Evolutionary conservation across 2,888 invertebrate species (phyloP), one percentile per base, ranked within the genome.

Genomic region (Pycnomerus fuliginosus): DNA sequence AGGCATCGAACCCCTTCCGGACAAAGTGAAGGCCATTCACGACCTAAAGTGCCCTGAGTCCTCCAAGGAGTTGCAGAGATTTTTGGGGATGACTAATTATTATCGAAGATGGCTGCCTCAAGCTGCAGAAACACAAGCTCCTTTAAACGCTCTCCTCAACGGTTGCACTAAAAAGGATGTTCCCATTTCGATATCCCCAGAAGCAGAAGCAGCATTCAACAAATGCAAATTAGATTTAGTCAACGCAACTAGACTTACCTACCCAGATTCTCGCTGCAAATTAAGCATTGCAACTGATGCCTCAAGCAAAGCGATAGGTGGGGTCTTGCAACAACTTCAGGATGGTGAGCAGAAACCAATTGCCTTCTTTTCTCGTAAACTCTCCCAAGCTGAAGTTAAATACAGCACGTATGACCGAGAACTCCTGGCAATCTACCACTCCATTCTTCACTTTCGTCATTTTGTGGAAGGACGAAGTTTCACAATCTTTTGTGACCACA

Each of bases 21-120:
- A 60, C 2, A 64, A 63, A 25, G 66, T 69, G 0, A 37, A 61
- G 14, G 60, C 57, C 1, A 62, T 70, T 1, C 5, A 5, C 11
- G 25, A 58, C 0, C 63, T 56, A 15, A 36, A 57, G 24, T 52
- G 45, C 27, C 68, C 66, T 1, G 38, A 20, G 7, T 64, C 58
- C 1, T 56, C 59, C 0, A 58, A 58, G 15, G 44, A 61, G 5
- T 43, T 72, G 1, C 41, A 60, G 2, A 44, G 55, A 2, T 68
- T 66, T 44, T 28, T 70, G 1, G 68, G 67, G 1, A 65, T 67
- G 61, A 8, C 67, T 0, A 70, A 67, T 44, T 68, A 66, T 52
- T 69, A 68, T 24, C 39, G 70, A 2, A 37, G 62, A 3, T 70
- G 61, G 44, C 48, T 71, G 1, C 65, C 64, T 2, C 16, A 62